These are phyloP conservation scores for Aptenodytes patagonicus DNA, from an alignment of 2,113 vertebrate species.

Conservation along the genomic window DNA sequence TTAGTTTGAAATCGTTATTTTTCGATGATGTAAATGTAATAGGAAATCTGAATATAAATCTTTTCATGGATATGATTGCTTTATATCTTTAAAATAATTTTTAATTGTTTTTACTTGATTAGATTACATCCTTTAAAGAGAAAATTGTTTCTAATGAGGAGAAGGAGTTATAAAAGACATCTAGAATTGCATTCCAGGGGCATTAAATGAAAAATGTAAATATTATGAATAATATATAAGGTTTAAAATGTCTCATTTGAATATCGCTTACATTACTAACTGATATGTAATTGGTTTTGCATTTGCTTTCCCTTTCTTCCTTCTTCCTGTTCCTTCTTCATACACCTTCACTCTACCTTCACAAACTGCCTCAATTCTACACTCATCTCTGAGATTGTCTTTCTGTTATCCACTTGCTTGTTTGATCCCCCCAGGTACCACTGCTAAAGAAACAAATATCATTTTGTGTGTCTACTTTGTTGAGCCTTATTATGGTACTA, in stretches of 20 bases:
- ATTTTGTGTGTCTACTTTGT: not conserved
- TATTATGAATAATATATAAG: not conserved
- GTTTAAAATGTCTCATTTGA: slow-evolving; percentile 18
- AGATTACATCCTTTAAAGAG: not conserved
- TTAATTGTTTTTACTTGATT: not conserved
- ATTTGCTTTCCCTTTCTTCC: not conserved
- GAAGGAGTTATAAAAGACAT: not conserved
- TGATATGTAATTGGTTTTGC: not conserved
- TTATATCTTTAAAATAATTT: not conserved
- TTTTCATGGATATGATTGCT: not conserved
- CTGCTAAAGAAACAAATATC: not conserved
- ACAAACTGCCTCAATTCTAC: not conserved
- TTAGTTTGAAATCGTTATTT: not conserved
- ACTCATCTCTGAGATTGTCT: not conserved
- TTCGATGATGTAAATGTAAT: not conserved
- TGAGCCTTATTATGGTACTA: not conserved
- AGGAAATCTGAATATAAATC: not conserved
- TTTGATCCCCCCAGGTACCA: not conserved
- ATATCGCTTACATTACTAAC: not conserved
- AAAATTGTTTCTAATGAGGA: not conserved
- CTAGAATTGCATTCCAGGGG: not conserved
- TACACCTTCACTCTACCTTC: not conserved
- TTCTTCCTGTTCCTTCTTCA: not conserved
- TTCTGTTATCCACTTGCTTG: not conserved
- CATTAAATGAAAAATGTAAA: not conserved